Base-by-base conservation (phyloP, 2,888 invertebrate species). In the Yponomeuta sedellus region DNA sequence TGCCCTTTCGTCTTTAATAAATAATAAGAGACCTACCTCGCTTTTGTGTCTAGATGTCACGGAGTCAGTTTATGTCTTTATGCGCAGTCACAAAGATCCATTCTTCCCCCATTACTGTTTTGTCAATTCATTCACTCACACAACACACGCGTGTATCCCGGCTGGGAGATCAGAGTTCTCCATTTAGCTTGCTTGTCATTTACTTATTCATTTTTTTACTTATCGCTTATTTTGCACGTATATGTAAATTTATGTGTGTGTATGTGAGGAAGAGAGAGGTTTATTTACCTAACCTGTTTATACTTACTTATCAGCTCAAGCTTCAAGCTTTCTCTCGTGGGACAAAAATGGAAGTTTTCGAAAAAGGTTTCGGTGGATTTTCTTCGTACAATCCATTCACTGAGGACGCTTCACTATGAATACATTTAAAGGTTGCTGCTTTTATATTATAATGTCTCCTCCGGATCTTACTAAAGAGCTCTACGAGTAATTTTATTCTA, bases 261-360 rank as follows among this genome's bases (percentile, higher is more conserved):
- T 52, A 16, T 52, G 44, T 12, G 44, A 16, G 16, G 2, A 5
- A 16, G 44, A 52, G 39, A 10, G 39, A 62, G 77, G 74, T 81
- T 82, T 78, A 77, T 77, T 80, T 78, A 20, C 58, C 58, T 78
- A 80, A 82, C 80, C 77, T 77, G 74, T 71, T 80, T 81, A 77
- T 75, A 72, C 72, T 74, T 70, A 68, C 34, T 34, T 34, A 34
- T 34, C 34, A 1, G 34, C 34, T 34, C 6, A 34, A 34, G 34
- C 34, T 68, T 68, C 69, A 70, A 72, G 74, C 67, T 39, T 59
- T 59, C 25, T 59, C 59, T 25, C 22, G 70, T 74, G 79, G 80
- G 80, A 77, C 71, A 72, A 75, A 73, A 75, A 73, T 68, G 70
- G 72, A 76, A 77, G 72, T 74, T 78, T 72, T 75, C 67, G 61